These are phyloP conservation scores for Pachyrhynchus sulphureomaculatus DNA, from an alignment of 1,140 invertebrate species.

Conservation along the genomic window DNA sequence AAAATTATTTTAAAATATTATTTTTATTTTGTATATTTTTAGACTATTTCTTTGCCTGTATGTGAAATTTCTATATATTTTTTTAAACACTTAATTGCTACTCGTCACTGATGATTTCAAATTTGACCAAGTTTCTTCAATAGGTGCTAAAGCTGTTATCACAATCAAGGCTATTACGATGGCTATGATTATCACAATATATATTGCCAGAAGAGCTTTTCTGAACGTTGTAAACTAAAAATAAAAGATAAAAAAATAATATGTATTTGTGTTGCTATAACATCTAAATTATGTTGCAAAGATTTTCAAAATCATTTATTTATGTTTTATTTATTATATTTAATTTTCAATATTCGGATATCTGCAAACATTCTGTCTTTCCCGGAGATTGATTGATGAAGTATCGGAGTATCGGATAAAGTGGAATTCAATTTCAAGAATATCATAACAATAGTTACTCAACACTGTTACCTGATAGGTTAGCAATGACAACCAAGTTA, in stretches of 20 bases:
- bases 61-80: too few species aligned
- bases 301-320: neutral
- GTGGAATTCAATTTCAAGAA: too few species aligned
- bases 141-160: constrained; percentile 73
- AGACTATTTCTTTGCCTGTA: too few species aligned
- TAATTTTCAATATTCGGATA: too few species aligned
- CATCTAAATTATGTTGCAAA: neutral
- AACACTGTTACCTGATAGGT: too few species aligned
- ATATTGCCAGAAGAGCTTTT: constrained; percentile 72
- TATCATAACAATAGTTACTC: too few species aligned
- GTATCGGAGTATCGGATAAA: too few species aligned
- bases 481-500: too few species aligned
- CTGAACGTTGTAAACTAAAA: constrained; percentile 73
- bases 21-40: too few species aligned
- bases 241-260: constrained; percentile 23
- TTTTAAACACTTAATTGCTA: constrained; percentile 18
- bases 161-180: constrained; percentile 69
- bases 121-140: constrained; percentile 56
- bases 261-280: neutral
- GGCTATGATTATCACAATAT: constrained; percentile 65
- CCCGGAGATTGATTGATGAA: constrained; percentile 18
- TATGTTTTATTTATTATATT: too few species aligned
- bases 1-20: too few species aligned
- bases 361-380: too few species aligned
- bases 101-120: constrained; percentile 23